Percentiles rank a stretch among this genome's conserved stretches.
These are phyloP conservation scores for Perodicticus potto DNA, from an alignment of 2,797 vertebrate genomes.

Conservation along the genomic window DNA sequence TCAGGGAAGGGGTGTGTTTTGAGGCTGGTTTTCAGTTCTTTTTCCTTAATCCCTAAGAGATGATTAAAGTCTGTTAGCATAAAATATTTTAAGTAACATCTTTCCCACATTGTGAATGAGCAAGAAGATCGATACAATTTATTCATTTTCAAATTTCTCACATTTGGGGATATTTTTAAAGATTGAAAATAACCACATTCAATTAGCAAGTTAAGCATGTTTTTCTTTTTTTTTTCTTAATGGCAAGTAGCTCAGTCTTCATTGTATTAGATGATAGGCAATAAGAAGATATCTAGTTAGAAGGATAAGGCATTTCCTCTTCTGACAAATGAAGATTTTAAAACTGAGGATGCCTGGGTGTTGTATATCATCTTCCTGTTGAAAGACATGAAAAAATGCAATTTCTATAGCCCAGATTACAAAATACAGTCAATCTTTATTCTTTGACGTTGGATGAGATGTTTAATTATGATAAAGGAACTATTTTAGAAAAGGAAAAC, in stretches of 20 bases:
- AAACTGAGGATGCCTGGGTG: not conserved
- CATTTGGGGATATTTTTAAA: slow-evolving; percentile 41
- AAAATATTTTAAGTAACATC: not conserved
- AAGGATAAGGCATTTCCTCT: slow-evolving; percentile 48
- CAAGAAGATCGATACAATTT: slow-evolving; percentile 23
- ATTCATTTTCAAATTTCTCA: slow-evolving; percentile 22
- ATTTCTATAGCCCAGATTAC: not conserved
- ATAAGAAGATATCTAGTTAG: not conserved
- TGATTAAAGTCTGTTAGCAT: not conserved
- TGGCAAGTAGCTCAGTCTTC: not conserved
- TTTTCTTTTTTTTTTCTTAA: not conserved
- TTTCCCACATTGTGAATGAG: slow-evolving; percentile 11
- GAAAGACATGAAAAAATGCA: slow-evolving; percentile 24
- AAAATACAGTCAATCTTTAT: slow-evolving; percentile 60
- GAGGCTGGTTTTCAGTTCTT: slow-evolving; percentile 7
- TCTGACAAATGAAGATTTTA: slow-evolving; percentile 55
- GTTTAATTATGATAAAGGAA: slow-evolving; percentile 68
- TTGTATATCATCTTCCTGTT: slow-evolving; percentile 26
- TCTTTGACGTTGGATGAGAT: slow-evolving; percentile 57
- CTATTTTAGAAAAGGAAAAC: slow-evolving; percentile 68
- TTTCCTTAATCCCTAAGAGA: not conserved
- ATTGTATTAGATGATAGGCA: not conserved
- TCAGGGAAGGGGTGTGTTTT: not conserved
- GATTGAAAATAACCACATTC: slow-evolving; percentile 52
- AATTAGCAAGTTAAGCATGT: not conserved